Conservation (phyloP, 2,888 invertebrate species). For the Hirtodrosophila trivittata region DNA sequence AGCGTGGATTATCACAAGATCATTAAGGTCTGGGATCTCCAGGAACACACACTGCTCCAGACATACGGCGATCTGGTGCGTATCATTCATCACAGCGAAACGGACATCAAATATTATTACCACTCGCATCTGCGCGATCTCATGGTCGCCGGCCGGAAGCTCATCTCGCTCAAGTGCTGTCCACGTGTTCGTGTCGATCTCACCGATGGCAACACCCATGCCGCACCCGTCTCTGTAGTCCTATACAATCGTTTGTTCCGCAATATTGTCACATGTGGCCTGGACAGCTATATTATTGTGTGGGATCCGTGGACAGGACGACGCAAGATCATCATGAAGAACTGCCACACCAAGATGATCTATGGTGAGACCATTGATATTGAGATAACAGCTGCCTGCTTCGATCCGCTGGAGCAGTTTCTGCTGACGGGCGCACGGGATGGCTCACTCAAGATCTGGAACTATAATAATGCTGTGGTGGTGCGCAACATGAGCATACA, state of each 20-base stretch:
- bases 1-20: slow-evolving; percentile 89
- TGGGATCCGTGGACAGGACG: slow-evolving; percentile 91
- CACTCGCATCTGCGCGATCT: slow-evolving; percentile 88
- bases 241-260: slow-evolving; percentile 91
- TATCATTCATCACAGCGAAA: slow-evolving; percentile 87
- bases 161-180: slow-evolving; percentile 87
- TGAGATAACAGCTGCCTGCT: slow-evolving; percentile 81
- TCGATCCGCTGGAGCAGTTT: slow-evolving; percentile 89
- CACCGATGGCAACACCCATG: slow-evolving; percentile 90
- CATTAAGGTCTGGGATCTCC: slow-evolving; percentile 91
- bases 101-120: slow-evolving; percentile 87
- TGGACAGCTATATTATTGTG: slow-evolving; percentile 91
- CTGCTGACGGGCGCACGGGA: slow-evolving; percentile 91
- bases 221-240: slow-evolving; percentile 88
- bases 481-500: slow-evolving; percentile 88
- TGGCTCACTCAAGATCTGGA: slow-evolving; percentile 92
- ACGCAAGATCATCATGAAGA: slow-evolving; percentile 87
- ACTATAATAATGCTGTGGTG: slow-evolving; percentile 91
- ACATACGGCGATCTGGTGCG: slow-evolving; percentile 88
- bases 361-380: slow-evolving; percentile 86
- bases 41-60: slow-evolving; percentile 87
- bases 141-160: slow-evolving; percentile 87
- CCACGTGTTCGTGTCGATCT: slow-evolving; percentile 87
- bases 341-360: slow-evolving; percentile 88
- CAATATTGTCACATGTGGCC: slow-evolving; percentile 90